These are phyloP conservation scores for Ichneumon xanthorius DNA, from an alignment of 2,888 invertebrate genomes.

Conservation along the genomic window DNA sequence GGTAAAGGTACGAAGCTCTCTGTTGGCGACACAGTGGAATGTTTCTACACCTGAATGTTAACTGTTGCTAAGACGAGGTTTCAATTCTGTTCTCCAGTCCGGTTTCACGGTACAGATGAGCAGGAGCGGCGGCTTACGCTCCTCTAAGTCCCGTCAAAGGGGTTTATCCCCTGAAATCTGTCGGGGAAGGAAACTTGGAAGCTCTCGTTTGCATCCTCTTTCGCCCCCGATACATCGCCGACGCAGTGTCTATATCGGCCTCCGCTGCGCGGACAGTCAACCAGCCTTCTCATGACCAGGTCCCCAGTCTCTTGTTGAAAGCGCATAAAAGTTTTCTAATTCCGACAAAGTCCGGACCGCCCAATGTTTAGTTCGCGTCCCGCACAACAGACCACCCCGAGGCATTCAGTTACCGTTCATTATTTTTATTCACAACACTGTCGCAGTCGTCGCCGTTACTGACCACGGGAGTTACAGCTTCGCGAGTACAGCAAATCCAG, in stretches of 20 bases:
- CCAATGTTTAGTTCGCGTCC: conserved; percentile 74
- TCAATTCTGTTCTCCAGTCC: conserved; percentile 35
- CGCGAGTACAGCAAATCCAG: conserved; percentile 55
- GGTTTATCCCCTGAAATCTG: conserved; percentile 64
- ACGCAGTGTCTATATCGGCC: conserved; percentile 22
- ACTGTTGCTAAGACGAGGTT: conserved; percentile 7
- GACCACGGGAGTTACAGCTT: conserved; percentile 23
- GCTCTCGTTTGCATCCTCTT: conserved; percentile 36
- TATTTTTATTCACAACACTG: conserved; percentile 70
- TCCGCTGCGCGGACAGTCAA: conserved; percentile 25
- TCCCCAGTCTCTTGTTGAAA: conserved; percentile 67
- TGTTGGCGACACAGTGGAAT: background rate
- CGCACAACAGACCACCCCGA: conserved; percentile 77
- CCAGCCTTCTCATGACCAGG: conserved; percentile 67
- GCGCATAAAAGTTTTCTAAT: conserved; percentile 76
- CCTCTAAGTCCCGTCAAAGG: conserved; percentile 58
- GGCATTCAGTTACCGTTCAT: conserved; percentile 68
- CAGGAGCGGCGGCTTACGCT: conserved; percentile 52
- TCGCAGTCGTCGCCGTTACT: conserved; percentile 24
- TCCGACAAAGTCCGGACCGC: conserved; percentile 76
- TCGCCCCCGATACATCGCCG: background rate
- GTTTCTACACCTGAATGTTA: conserved; percentile 42
- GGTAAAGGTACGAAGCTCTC: background rate
- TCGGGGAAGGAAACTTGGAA: conserved; percentile 45
- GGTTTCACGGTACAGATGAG: conserved; percentile 58